Base-by-base conservation (phyloP, 2,797 vertebrate species). In the Poeciliopsis presidionis region DNA sequence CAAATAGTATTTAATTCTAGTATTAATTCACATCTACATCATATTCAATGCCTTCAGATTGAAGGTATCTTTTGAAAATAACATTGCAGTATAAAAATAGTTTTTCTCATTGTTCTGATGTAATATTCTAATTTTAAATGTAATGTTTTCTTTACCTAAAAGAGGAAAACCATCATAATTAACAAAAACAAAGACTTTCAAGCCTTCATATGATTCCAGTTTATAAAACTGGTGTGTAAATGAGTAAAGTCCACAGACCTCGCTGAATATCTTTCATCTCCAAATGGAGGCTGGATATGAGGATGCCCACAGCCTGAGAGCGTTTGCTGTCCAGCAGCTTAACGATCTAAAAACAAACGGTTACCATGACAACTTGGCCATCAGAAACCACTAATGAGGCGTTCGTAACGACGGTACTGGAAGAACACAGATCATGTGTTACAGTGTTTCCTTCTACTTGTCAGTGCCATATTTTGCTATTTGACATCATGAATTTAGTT, bases 181-280 rank as follows among this genome's bases (percentile, higher is more conserved):
- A 51, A 51, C 49, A 51, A 51, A 51, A 22, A 22, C 8, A 51
- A 51, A 22, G 20, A 20, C 49, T 51, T 51, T 22, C 49, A 51
- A 51, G 22, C 49, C 49, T 51, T 20, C 49, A 8, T 0, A 51
- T 51, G 49, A 43, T 57, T 13, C 39, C 13, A 41, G 9, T 11
- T 51, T 41, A 3, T 43, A 8, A 57, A 43, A 13, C 3, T 2
- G 30, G 13, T 33, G 28, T 13, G 8, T 36, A 7, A 16, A 30
- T 20, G 6, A 65, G 53, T 72, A 13, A 74, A 51, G 63, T 6
- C 1, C 33, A 43, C 77, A 94, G 84, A 99, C 98, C 98, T 90
- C 97, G 97, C 73, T 97, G 96, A 84, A 99, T 99, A 83, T 99
- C 98, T 88, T 98, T 99, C 97, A 99, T 99, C 82, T 99, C 98